Conservation (phyloP, 2,888 invertebrate species). For the Noctua comes region DNA sequence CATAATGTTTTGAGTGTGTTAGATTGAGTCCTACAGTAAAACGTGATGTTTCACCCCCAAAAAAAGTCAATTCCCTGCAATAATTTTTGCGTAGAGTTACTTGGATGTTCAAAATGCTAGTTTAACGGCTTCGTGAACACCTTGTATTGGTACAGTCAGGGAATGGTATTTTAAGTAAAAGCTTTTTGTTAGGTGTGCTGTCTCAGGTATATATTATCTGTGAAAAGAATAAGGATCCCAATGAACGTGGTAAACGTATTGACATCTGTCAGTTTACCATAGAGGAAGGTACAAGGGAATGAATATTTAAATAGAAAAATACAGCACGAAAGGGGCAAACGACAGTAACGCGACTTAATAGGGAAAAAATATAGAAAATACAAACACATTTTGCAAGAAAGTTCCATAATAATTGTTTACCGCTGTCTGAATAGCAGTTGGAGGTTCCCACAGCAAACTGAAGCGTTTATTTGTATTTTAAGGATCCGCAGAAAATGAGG, state of each 20-base stretch:
- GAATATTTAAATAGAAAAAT: not conserved
- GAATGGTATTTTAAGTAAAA: not conserved
- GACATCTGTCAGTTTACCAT: not conserved
- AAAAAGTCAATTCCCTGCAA: no score
- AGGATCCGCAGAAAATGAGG: not conserved
- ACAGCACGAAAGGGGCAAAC: not conserved
- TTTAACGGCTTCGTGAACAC: not conserved
- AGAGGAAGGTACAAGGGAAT: not conserved
- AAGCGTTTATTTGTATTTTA: not conserved
- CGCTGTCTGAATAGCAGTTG: not conserved
- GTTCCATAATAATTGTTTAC: not conserved
- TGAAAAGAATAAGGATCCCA: not conserved
- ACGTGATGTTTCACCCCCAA: not conserved
- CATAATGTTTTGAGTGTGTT: not conserved
- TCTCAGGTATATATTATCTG: not conserved
- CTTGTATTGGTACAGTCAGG: not conserved
- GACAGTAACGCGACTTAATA: not conserved
- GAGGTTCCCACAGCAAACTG: not conserved
- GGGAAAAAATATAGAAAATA: not conserved
- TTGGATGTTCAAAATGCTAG: no score
- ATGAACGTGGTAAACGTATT: not conserved
- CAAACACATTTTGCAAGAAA: not conserved
- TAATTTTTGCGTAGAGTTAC: no score
- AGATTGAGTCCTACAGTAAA: not conserved
- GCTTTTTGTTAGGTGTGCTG: not conserved